These are phyloP conservation scores for Erebia palarica DNA, from an alignment of 2,888 invertebrate genomes.

Conservation along the genomic window DNA sequence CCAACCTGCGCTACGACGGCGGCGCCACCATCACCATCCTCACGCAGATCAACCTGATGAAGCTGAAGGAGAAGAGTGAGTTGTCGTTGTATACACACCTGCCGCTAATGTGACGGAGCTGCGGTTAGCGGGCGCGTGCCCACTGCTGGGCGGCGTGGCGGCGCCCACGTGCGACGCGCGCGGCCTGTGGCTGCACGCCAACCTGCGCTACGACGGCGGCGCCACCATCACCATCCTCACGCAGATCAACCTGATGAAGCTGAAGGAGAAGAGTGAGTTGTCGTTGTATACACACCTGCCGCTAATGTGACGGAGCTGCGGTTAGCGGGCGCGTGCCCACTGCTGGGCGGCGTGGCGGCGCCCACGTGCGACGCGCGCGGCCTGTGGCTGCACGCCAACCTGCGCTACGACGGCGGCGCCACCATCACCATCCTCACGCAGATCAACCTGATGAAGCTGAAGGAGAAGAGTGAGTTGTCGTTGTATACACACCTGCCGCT, in stretches of 20 bases:
- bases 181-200: constrained; percentile 94
- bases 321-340: constrained; percentile 86
- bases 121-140: constrained; percentile 87
- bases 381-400: constrained; percentile 93
- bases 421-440: constrained; percentile 94
- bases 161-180: constrained; percentile 88
- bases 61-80: constrained; percentile 77
- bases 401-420: constrained; percentile 90
- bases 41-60: constrained; percentile 90
- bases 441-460: constrained; percentile 85
- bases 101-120: constrained; percentile 89
- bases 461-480: constrained; percentile 67
- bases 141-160: constrained; percentile 84
- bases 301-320: constrained; percentile 88
- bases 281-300: constrained; percentile 57
- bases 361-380: constrained; percentile 91
- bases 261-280: constrained; percentile 73
- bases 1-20: constrained; percentile 91
- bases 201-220: constrained; percentile 89
- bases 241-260: constrained; percentile 87
- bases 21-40: constrained; percentile 91
- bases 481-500: constrained; percentile 73
- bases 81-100: not conserved
- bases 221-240: constrained; percentile 93
- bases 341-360: constrained; percentile 83